Evolutionary conservation across 1,140 invertebrate genomes (phyloP), one percentile per base, ranked within the genome.

Genomic region (Brachionus calyciflorus): DNA sequence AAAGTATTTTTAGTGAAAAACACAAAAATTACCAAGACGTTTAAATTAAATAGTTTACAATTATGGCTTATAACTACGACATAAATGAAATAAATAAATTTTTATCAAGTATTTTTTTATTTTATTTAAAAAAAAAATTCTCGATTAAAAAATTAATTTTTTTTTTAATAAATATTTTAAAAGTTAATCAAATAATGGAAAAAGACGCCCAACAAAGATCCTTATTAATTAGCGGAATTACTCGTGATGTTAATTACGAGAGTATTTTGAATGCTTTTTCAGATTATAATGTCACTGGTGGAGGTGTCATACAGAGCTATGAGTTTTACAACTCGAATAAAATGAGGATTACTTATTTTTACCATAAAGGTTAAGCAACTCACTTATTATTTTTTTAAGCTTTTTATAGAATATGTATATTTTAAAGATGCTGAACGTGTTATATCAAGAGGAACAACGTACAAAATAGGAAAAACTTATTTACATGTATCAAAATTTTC

Each of bases 61-160:
- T 6, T 14, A 60, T 60, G 55, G 19, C 55, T 60, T 60, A 33
- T 30, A 41, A 60, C 28, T 60, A 60, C 55, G 19, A 60, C 17
- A 19, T 60, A 14, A 60, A 60, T 60, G 28, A 60, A 28, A 60
- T 60, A 60, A 60, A 60, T 37, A 60, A 60, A 60, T 60, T 60
- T 60, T 21, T 60, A 60, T 12, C 55, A 60, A 60, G 55, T 60
- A 60, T 33, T 55, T 55, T 14, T 33, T 1, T 24, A 53, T 53
- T 53, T 53, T 10, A 17, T 4, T 28, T 28, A 26, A 37, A 24
- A 19, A 3, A 21, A 26, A 26, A 41, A 19, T 63, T 19, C 37
- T 12, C n/a, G 24, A 10, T 19, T 30, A 37, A 63, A 40, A 46
- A 3, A 14, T 14, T 14, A 3, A 46, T 46, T 46, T 46, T 63